These are phyloP conservation scores for Hylia prasina DNA, from an alignment of 2,113 vertebrate genomes.

Conservation along the genomic window DNA sequence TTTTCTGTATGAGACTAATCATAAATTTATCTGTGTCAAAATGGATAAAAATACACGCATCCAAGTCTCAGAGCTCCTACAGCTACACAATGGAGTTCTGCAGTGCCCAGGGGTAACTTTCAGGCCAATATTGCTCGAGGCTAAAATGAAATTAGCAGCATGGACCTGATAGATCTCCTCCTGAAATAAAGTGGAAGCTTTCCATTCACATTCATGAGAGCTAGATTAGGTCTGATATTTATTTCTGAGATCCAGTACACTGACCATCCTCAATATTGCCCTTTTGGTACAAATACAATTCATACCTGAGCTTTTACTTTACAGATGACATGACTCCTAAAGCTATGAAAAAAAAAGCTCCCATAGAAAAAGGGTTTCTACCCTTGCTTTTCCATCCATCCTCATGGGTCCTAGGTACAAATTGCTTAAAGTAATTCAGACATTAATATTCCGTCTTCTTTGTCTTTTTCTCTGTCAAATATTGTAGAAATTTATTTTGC, in stretches of 20 bases:
- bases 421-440: not conserved
- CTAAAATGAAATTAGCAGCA: constrained; percentile 2
- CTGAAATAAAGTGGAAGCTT: not conserved
- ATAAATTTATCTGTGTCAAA: constrained; percentile 1
- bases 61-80: not conserved
- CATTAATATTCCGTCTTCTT: not conserved
- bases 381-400: not conserved
- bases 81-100: not conserved
- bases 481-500: not conserved
- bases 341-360: not conserved
- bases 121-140: not conserved
- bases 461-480: not conserved
- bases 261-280: not conserved
- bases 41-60: not conserved
- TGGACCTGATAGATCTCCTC: not conserved
- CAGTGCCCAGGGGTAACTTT: not conserved
- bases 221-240: not conserved
- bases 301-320: not conserved
- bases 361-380: not conserved
- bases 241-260: not conserved
- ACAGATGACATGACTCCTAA: not conserved
- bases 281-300: not conserved
- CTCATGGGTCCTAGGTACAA: not conserved
- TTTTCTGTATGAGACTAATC: not conserved
- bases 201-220: not conserved